Evolutionary conservation across 2,888 invertebrate species (phyloP).

Genomic region (Thysanoteuthis rhombus): DNA sequence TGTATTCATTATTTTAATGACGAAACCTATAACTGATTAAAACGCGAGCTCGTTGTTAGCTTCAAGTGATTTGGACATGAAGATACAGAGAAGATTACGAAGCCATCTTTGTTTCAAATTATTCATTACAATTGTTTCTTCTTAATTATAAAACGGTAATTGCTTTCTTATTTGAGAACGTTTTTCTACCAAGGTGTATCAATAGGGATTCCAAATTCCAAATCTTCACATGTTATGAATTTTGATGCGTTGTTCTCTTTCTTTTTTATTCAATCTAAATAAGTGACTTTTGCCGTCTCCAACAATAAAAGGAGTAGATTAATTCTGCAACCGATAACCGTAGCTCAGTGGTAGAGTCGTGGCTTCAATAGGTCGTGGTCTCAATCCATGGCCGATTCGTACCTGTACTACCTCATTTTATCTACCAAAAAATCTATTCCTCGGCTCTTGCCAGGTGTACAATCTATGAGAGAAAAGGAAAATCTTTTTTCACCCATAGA

Average conservation of each 20-base stretch:
- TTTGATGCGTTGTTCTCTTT: neutral
- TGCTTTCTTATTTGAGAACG: neutral
- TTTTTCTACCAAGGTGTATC: neutral
- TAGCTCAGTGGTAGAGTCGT: too few species aligned
- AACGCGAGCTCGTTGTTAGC: neutral
- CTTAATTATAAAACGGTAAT: neutral
- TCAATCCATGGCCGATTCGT: too few species aligned
- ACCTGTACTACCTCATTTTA: too few species aligned
- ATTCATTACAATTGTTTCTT: neutral
- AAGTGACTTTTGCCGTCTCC: too few species aligned
- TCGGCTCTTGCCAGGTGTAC: too few species aligned
- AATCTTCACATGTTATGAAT: neutral
- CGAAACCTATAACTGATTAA: neutral
- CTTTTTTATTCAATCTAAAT: too few species aligned
- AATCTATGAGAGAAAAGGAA: too few species aligned
- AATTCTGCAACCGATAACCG: too few species aligned
- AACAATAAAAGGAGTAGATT: too few species aligned
- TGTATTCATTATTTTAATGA: neutral
- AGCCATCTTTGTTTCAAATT: neutral
- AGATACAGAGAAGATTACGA: neutral
- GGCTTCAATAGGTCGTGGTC: too few species aligned
- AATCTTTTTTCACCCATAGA: too few species aligned
- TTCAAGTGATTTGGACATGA: neutral
- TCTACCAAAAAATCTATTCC: too few species aligned
- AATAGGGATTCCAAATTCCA: neutral